Evolutionary conservation across 2,888 invertebrate genomes (phyloP), one percentile per base, ranked within the genome.

Genomic region (Hyalella azteca): DNA sequence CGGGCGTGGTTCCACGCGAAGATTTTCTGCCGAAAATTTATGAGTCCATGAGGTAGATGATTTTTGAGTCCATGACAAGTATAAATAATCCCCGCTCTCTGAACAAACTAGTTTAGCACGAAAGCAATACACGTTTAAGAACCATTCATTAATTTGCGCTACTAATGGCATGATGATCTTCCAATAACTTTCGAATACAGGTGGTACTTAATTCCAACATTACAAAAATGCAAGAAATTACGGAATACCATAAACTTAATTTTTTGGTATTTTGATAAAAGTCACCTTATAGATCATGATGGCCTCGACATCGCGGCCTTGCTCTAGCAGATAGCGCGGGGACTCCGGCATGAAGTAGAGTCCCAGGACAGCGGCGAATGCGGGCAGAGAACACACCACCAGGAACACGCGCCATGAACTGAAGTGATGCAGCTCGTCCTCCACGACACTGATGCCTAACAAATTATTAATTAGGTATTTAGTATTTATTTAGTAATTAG

Each of bases 311-410:
- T 94, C 94, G 80, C 93, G 88, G 0, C 93, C 93, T 2, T 92
- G 92, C 85, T 93, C 93, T 26, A 94, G 89, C 0, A 93, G 88
- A 86, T 92, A 93, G 19, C 93, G 88, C 19, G 93, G 93, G 3
- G 93, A 93, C 88, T 93, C 93, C 49, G 92, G 93, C 41, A 93
- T 90, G 91, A 93, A 93, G 78, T 93, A 91, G 59, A 94, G 89
- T 54, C 93, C 92, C 59, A 92, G 87, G 9, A 93, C 90, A 15
- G 93, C 91, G 15, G 91, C 90, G n/a, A 93, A 88, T 48, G 92
- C 91, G 1, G 93, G 93, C 85, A 93, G 87, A 29, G 92, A 91
- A 86, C 93, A 93, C 0, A 93, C 88, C 50, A 94, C 88, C 1
- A 93, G 89, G 85, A 78, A 87, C 88, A 92, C 89, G 87, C 93